These are phyloP conservation scores for Rhabditoides inermis DNA, from an alignment of 2,888 invertebrate genomes.

Conservation along the genomic window DNA sequence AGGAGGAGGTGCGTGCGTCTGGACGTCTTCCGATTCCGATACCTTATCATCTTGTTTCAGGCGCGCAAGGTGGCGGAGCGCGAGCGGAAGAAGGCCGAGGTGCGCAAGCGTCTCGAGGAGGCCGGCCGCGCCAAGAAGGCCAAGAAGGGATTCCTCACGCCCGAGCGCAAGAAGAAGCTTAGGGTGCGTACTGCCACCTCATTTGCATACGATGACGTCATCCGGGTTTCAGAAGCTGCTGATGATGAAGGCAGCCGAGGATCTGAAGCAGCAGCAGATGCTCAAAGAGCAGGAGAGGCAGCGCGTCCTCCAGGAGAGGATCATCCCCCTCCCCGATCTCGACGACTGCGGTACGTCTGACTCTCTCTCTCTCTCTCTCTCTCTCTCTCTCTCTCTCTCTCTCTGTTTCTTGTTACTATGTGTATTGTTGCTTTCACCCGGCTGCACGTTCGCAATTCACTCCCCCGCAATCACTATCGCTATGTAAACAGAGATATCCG, in stretches of 20 bases:
- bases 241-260: slow-evolving; percentile 99
- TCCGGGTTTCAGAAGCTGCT: slow-evolving; percentile 72
- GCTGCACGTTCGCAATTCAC: too few relatives aligned
- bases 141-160: slow-evolving; percentile 99
- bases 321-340: slow-evolving; percentile 79
- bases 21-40: background rate
- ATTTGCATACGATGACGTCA: background rate
- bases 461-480: too few relatives aligned
- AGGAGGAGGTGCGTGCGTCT: slow-evolving; percentile 21
- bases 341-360: slow-evolving; percentile 57
- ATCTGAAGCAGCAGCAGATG: slow-evolving; percentile 97
- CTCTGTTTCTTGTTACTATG: too few relatives aligned
- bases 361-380: background rate
- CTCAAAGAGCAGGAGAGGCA: slow-evolving; percentile 94
- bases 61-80: slow-evolving; percentile 86
- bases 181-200: slow-evolving; percentile 65
- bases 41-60: slow-evolving; percentile 11
- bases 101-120: slow-evolving; percentile 95
- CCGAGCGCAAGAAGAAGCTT: slow-evolving; percentile 99
- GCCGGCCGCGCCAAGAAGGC: slow-evolving; percentile 91
- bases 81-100: slow-evolving; percentile 96
- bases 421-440: background rate
- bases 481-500: too few relatives aligned
- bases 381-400: background rate
- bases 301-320: slow-evolving; percentile 86